phyloP scores from a whole-genome alignment of 2,113 vertebrate genomes.

The Pituophis catenifer region DNA sequence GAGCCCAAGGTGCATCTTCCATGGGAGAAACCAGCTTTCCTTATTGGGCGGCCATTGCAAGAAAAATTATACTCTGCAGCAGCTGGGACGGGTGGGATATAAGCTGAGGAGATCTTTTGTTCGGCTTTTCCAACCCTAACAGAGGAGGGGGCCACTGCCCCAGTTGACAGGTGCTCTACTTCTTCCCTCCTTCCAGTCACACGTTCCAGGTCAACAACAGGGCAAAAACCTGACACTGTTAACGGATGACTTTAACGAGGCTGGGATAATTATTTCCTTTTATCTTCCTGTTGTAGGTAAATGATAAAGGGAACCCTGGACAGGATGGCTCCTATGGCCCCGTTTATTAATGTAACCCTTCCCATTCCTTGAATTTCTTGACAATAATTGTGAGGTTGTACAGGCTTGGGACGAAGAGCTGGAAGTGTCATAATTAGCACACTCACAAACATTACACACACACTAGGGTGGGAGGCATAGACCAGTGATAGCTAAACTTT shows the following conservation, averaged over 20 bases:
- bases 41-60: neutral
- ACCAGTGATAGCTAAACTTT: no score
- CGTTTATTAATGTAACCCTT: conserved; percentile 13
- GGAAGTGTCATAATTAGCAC: neutral
- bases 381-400: neutral
- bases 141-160: conserved; percentile 2
- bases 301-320: conserved; percentile 7
- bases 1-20: neutral
- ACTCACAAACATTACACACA: neutral
- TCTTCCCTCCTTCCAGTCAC: conserved; percentile 2
- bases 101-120: neutral
- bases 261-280: conserved; percentile 30
- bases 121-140: neutral
- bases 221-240: conserved; percentile 10
- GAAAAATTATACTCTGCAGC: conserved; percentile 9
- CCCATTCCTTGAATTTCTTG: neutral
- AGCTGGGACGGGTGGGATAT: neutral
- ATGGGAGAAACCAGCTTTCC: neutral
- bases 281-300: neutral
- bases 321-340: neutral
- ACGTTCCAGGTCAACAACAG: conserved; percentile 21
- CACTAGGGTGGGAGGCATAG: neutral
- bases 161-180: neutral
- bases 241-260: conserved; percentile 13
- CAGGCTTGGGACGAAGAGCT: neutral